Base-by-base conservation (phyloP, 1,140 invertebrate species). In the Temnothorax curvispinosus region DNA sequence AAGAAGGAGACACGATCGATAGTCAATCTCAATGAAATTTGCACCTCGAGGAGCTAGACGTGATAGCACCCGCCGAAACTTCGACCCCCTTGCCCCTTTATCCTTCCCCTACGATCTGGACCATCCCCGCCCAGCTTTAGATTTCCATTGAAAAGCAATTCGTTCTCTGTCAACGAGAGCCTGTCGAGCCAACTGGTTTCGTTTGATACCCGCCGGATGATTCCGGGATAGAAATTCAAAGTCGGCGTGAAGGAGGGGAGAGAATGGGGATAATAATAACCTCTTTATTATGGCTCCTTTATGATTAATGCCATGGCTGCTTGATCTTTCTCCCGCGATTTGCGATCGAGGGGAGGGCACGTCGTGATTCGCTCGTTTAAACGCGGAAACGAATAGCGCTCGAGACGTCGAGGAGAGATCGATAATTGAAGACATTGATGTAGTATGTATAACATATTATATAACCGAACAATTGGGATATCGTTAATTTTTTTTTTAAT, bases 131-230 rank as follows among this genome's bases (percentile, higher is more conserved):
- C 52, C 35, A 11, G 13, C 27, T 41, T 41, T 75, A 47, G 69
- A 91, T 91, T 89, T 90, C 90, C 87, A 91, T 90, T 85, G 90
- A 89, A 89, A 91, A 89, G 88, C 90, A 86, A 91, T 91, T 91
- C 90, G 85, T 91, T 91, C 85, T 84, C 88, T 78, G 90, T 88
- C 87, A 91, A 91, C 85, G 90, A 86, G 89, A 86, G 77, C 85
- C 81, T 84, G 77, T 85, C 85, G 85, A 74, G 89, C 71, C 75
- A 86, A 90, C 80, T 60, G 78, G 65, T 82, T 65, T 90, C 89
- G 58, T 81, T 82, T 58, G 56, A 76, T 72, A 82, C 74, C 72
- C 41, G 44, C 41, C 54, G 54, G 69, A 84, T 84, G 81, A 60
- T 60, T 32, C 18, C 35, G 60, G 21, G 75, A 60, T 50, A 41